Percentiles rank a stretch among this genome's conserved stretches.
phyloP scores from a whole-genome alignment of 2,797 vertebrate genomes.

The Xenentodon cancila region DNA sequence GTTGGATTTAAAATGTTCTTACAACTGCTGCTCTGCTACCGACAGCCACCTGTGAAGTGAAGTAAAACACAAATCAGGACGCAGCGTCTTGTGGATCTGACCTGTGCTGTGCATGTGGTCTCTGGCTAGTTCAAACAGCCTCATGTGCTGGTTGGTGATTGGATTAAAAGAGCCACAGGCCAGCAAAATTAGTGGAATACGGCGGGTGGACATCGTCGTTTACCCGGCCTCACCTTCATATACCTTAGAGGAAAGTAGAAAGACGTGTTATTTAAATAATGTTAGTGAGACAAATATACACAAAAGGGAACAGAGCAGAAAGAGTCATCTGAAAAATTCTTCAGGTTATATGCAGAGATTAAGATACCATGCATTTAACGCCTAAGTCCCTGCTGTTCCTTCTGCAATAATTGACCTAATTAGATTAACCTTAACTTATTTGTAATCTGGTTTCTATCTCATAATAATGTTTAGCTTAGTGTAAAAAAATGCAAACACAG shows the following conservation, averaged over 20 bases:
- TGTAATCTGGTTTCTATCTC: constrained; percentile 13
- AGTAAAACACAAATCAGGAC: constrained; percentile 5
- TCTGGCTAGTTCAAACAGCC: constrained; percentile 92
- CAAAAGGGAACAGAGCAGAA: neutral
- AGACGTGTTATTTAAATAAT: constrained; percentile 8
- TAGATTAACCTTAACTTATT: constrained; percentile 12
- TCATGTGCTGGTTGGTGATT: constrained; percentile 94
- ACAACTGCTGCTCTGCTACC: constrained; percentile 3
- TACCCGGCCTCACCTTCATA: constrained; percentile 25
- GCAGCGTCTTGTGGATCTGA: constrained; percentile 22
- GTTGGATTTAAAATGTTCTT: neutral
- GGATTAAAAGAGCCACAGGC: constrained; percentile 95
- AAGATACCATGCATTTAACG: neutral
- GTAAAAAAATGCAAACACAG: too few species aligned
- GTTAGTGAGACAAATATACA: neutral
- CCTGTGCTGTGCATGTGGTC: constrained; percentile 84
- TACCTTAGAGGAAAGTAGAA: constrained; percentile 32
- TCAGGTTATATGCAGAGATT: neutral
- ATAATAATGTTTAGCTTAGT: too few species aligned
- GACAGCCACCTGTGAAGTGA: neutral
- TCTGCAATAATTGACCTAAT: neutral
- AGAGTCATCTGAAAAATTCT: neutral
- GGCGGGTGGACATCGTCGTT: constrained; percentile 79
- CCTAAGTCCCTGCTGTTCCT: neutral
- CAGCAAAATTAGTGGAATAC: constrained; percentile 87